These are phyloP conservation scores for Psilopogon haemacephalus DNA, from an alignment of 2,113 vertebrate genomes.

Conservation along the genomic window DNA sequence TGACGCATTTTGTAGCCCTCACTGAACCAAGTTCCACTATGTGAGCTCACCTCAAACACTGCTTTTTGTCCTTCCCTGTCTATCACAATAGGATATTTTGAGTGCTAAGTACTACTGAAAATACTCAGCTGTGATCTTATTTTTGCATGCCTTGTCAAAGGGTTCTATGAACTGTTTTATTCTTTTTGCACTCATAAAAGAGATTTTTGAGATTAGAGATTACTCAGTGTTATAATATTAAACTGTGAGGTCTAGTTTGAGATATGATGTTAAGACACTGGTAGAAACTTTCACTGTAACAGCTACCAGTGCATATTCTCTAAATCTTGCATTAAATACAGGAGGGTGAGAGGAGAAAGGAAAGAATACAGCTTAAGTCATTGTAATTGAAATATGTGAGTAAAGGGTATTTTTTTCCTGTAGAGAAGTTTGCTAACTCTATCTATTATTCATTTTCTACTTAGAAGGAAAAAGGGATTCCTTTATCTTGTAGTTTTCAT, in stretches of 20 bases:
- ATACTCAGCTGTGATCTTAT: neutral
- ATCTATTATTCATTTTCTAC: neutral
- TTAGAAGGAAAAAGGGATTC: neutral
- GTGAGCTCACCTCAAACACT: neutral
- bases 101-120: neutral
- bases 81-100: neutral
- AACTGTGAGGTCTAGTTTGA: neutral
- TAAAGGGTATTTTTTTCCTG: neutral
- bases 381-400: neutral
- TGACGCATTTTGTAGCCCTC: neutral
- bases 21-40: neutral
- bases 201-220: neutral
- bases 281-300: neutral
- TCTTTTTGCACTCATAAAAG: neutral
- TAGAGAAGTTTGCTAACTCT: neutral
- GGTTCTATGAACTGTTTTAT: neutral
- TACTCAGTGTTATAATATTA: neutral
- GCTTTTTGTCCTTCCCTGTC: neutral
- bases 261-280: neutral
- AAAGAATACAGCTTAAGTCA: neutral
- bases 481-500: neutral
- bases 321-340: neutral
- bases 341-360: accelerated
- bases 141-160: neutral
- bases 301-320: neutral